Evolutionary conservation across 1,140 invertebrate genomes (phyloP).

Genomic region (Rhyacophila brunnea): DNA sequence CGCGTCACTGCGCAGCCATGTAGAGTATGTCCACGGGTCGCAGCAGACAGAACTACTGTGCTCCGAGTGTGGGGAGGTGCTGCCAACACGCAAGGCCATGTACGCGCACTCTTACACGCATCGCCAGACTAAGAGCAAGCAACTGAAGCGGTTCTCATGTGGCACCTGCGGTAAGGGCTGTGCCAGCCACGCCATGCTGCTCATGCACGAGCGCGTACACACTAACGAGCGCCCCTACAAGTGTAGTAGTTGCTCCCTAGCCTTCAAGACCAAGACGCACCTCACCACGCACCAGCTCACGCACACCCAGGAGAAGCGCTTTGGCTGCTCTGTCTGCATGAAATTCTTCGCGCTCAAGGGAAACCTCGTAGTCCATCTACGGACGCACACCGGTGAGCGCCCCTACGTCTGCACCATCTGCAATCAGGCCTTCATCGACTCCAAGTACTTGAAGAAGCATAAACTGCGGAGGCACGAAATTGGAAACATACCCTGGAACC

Average conservation of each 20-base stretch:
- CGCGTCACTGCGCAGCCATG: slow-evolving; percentile 47
- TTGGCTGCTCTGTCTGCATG: slow-evolving; percentile 55
- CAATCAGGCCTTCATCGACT: slow-evolving; percentile 56
- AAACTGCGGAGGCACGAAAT: slow-evolving; percentile 51
- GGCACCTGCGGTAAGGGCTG: slow-evolving; percentile 48
- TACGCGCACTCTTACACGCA: slow-evolving; percentile 38
- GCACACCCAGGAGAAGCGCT: slow-evolving; percentile 54
- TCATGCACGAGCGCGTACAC: slow-evolving; percentile 59
- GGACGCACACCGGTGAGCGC: slow-evolving; percentile 59
- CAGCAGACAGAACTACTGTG: slow-evolving; percentile 40
- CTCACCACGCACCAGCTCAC: slow-evolving; percentile 55
- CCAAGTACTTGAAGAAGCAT: slow-evolving; percentile 54
- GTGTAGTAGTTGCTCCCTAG: slow-evolving; percentile 53
- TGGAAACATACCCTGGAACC: slow-evolving; percentile 48
- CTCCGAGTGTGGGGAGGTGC: slow-evolving; percentile 41
- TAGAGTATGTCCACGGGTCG: slow-evolving; percentile 46
- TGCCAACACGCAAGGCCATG: slow-evolving; percentile 41
- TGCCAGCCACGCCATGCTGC: slow-evolving; percentile 55
- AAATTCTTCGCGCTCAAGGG: slow-evolving; percentile 54
- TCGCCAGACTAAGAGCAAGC: slow-evolving; percentile 39
- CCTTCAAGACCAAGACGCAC: slow-evolving; percentile 58
- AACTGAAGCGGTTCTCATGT: slow-evolving; percentile 45
- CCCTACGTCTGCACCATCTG: slow-evolving; percentile 66
- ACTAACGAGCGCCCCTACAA: slow-evolving; percentile 56
- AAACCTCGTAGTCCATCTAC: slow-evolving; percentile 51